Evolutionary conservation across 2,797 vertebrate genomes (phyloP).

Genomic region (Cyclura pinguis): DNA sequence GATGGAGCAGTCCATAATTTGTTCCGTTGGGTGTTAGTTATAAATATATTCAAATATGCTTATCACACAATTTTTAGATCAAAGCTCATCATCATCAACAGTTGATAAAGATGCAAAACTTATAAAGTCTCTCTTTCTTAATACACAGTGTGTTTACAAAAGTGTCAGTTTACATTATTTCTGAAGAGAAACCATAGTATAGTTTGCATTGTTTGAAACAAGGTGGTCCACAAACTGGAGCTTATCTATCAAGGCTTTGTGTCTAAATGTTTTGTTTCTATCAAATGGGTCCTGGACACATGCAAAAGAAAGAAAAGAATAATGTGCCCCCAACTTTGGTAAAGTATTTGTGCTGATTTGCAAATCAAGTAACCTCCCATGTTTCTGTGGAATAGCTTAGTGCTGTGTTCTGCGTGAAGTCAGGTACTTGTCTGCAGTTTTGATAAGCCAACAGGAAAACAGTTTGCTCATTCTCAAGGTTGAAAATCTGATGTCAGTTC

Average conservation of each 20-base stretch:
- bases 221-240: too few species aligned
- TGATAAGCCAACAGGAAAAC: not conserved
- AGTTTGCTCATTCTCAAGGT: not conserved
- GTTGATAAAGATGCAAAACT: not conserved
- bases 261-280: too few species aligned
- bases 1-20: not conserved
- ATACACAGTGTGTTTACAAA: not conserved
- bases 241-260: too few species aligned
- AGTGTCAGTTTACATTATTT: too few species aligned
- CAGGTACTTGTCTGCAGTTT: not conserved
- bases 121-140: not conserved
- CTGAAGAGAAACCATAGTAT: too few species aligned
- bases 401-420: slow-evolving; percentile 9
- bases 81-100: not conserved
- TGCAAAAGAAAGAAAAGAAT: too few species aligned
- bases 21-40: too few species aligned
- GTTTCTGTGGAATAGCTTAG: not conserved
- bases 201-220: too few species aligned
- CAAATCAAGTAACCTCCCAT: too few species aligned
- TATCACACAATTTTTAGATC: not conserved
- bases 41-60: not conserved
- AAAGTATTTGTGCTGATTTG: too few species aligned
- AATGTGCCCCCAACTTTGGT: too few species aligned
- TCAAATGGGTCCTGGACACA: too few species aligned
- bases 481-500: not conserved